Base-by-base conservation (phyloP, 2,888 invertebrate species). In the Nephrocerus scutellatus region DNA sequence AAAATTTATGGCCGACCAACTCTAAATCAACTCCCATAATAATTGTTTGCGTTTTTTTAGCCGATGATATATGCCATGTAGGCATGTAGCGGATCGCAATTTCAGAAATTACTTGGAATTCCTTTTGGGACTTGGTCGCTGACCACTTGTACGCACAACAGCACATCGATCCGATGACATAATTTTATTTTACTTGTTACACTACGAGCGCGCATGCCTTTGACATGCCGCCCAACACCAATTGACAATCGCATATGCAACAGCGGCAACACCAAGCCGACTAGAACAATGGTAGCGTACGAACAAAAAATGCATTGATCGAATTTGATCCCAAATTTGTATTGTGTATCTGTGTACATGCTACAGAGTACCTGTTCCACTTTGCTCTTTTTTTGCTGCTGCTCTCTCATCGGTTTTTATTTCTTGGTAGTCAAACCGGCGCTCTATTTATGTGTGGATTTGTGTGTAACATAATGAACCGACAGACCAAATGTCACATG, bases 31-130 rank as follows among this genome's bases (percentile, higher is more conserved):
- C n/a, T n/a, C n/a, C 13, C 18, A 12, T 25, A 21, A 26, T 19
- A 18, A 26, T n/a, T 37, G 35, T 40, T 40, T 32, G 36, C 8
- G 32, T 39, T 45, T 45, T 43, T 46, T 38, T n/a, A 40, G 43
- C 40, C 37, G 40, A 38, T 33, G 28, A 30, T 25, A 37, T 35
- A 38, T 41, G 36, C 36, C n/a, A n/a, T n/a, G n/a, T n/a, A n/a
- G n/a, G n/a, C n/a, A n/a, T n/a, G n/a, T n/a, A n/a, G 39, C 25
- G 20, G 28, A 40, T 44, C 24, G 36, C 35, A 33, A 44, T 40
- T 42, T 39, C 25, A 41, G 43, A 46, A 44, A 45, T 50, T 50
- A 50, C 48, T 32, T 30, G 31, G 50, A 48, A 50, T 44, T 46
- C 20, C 5, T 22, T 34, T 34, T 33, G 28, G 25, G 30, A 19